Conservation (phyloP, 2,797 vertebrate genomes). For the Salmo trutta region DNA sequence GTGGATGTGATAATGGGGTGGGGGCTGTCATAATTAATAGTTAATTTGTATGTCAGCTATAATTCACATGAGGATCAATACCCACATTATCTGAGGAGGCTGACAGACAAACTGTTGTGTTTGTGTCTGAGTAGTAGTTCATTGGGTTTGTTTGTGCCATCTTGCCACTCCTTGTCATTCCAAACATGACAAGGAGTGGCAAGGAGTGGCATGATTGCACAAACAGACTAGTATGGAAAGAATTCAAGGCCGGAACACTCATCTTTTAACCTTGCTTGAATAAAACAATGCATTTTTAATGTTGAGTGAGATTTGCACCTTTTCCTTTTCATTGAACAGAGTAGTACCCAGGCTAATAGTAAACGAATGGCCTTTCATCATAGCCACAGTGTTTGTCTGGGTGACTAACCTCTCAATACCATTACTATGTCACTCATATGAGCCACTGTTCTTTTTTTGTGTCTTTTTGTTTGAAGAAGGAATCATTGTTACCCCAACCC, state of each 20-base stretch:
- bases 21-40: constrained; percentile 17
- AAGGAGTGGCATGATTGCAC: neutral
- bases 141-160: neutral
- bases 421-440: neutral
- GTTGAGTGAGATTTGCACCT: no score
- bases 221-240: no score
- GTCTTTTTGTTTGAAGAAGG: no score
- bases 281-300: no score
- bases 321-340: neutral
- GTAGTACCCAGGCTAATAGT: neutral
- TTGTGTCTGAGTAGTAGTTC: constrained; percentile 1
- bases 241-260: no score
- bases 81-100: neutral
- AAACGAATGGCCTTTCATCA: neutral
- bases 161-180: no score
- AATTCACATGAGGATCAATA: neutral
- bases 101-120: constrained; percentile 1
- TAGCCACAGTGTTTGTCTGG: neutral
- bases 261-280: no score
- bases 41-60: constrained; percentile 10
- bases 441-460: no score
- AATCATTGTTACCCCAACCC: no score
- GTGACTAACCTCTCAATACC: neutral
- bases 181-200: neutral
- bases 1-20: neutral